These are phyloP conservation scores for Pseudachorutes palmiensis DNA, from an alignment of 1,140 invertebrate species.

Conservation along the genomic window DNA sequence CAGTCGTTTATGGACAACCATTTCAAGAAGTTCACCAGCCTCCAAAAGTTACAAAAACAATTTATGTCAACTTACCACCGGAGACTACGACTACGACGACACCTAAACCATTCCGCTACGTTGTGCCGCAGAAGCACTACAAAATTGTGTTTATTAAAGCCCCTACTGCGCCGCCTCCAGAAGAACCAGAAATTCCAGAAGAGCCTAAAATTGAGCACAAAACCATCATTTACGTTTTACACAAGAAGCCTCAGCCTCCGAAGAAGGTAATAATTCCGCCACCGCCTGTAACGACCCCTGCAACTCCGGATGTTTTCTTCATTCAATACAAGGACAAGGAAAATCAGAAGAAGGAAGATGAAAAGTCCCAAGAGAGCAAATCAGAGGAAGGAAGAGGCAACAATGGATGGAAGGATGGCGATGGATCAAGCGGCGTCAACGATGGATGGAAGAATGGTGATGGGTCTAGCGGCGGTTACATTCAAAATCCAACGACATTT, in stretches of 20 bases:
- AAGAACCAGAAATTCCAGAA: slow-evolving; percentile 8
- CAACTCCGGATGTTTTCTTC: slow-evolving; percentile 69
- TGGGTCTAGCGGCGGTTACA: background rate
- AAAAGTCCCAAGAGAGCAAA: background rate
- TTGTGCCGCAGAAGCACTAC: background rate
- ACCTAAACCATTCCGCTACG: background rate
- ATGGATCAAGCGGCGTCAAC: too few species aligned
- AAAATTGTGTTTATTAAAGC: slow-evolving; percentile 9
- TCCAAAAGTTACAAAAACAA: slow-evolving; percentile 6
- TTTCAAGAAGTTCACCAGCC: background rate
- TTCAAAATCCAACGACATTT: background rate
- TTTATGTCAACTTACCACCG: background rate
- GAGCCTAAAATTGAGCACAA: background rate
- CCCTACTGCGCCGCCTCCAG: background rate
- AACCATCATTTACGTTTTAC: slow-evolving; percentile 59
- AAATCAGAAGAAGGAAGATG: background rate
- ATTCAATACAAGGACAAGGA: slow-evolving; percentile 64
- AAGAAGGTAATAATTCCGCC: slow-evolving; percentile 54
- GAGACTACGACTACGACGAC: background rate
- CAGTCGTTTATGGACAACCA: background rate
- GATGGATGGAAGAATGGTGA: background rate
- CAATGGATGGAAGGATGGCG: too few species aligned
- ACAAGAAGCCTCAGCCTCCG: slow-evolving; percentile 55
- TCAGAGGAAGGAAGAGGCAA: background rate
- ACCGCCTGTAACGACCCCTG: slow-evolving; percentile 66